Percentiles rank a stretch among this genome's conserved stretches.
These are phyloP conservation scores for Toxotes chatareus DNA, from an alignment of 2,113 vertebrate species.

Conservation along the genomic window DNA sequence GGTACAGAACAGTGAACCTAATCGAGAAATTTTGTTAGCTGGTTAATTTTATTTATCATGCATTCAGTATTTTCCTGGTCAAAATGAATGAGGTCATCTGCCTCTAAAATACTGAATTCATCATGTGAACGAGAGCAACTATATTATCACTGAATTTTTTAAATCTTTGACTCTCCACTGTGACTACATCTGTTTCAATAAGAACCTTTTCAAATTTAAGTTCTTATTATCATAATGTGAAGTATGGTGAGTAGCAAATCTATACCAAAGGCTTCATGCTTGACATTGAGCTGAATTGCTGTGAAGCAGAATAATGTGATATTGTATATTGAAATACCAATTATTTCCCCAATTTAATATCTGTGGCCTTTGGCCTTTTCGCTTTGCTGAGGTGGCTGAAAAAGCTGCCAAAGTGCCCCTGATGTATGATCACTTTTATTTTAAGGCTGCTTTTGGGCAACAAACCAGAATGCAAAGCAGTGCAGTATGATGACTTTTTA, in stretches of 20 bases:
- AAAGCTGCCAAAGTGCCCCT: slow-evolving; percentile 1
- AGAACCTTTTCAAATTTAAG: background rate
- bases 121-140: background rate
- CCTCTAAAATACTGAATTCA: background rate
- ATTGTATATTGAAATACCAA: slow-evolving; percentile 24
- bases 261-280: background rate
- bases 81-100: background rate
- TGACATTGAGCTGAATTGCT: background rate
- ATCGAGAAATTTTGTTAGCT: background rate
- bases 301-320: background rate
- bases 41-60: background rate
- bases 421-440: slow-evolving; percentile 26
- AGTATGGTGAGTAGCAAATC: background rate
- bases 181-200: background rate
- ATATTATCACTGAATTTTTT: background rate
- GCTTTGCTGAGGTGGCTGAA: slow-evolving; percentile 36
- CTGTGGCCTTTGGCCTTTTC: slow-evolving; percentile 26
- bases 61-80: background rate
- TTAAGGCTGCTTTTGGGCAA: too few relatives aligned
- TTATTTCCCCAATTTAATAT: slow-evolving; percentile 33
- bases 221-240: background rate
- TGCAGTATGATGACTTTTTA: background rate
- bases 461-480: background rate
- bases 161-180: background rate
- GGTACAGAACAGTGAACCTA: background rate